Base-by-base conservation (phyloP, 2,888 invertebrate genomes). In the Erebia aethiops region DNA sequence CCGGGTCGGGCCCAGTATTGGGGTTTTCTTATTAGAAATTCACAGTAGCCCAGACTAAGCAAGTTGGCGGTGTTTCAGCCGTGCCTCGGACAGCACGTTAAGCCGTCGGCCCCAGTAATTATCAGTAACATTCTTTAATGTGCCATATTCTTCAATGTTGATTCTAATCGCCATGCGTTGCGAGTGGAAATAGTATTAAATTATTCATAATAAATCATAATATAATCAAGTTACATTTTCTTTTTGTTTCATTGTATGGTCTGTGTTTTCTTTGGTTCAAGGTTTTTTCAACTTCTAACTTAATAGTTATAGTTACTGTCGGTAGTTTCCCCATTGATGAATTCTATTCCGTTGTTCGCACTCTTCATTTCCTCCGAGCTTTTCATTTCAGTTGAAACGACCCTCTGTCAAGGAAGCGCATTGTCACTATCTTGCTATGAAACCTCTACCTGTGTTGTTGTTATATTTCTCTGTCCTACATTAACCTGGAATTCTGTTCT, bases 401-500 rank as follows among this genome's bases (percentile, higher is more conserved):
- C 60, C 43, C 61, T 56, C 41, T 18, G 18, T 41, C 51, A n/a
- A 51, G 52, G 65, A 65, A 65, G 54, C 41, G 1, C 54, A 56
- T 21, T 14, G 54, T 54, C 65, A 65, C 43, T 18, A 51, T 52
- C 52, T 35, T 65, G 54, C 16, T 65, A 11, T 54, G 54, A 54
- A 65, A 18, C 65, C 41, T n/a, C 43, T 46, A 46, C 46, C 13
- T 16, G 41, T 26, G 4, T 2, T 52, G 41, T 35, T 35, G 35
- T 21, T 18, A 62, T 62, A 49, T 62, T 61, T 62, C 49, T 46
- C 18, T 21, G 18, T 49, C 21, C 43, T 26, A 56, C 11, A 56
- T 64, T 64, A 41, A 54, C 26, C 11, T 26, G 14, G 51, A 51
- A 41, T 60, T n/a, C 58, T 60, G n/a, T 60, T n/a, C 14, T 41